Conservation (phyloP, 2,113 vertebrate genomes). For the Ovis aries region ARS-UI_Ramb_v3.0 NC_056056.1:88050001-88050500, state of each 20-base stretch:
- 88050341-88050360: neutral
- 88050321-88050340: neutral
- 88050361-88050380: neutral
- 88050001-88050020: neutral
- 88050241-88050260: neutral
- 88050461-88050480: neutral
- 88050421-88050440: neutral
- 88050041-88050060: neutral
- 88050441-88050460: neutral
- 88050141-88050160: neutral
- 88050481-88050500: fast-evolving
- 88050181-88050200: neutral
- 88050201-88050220: neutral
- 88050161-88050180: fast-evolving
- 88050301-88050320: neutral
- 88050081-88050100: neutral
- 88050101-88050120: neutral
- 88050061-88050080: neutral
- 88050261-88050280: neutral
- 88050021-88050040: neutral
- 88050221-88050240: neutral
- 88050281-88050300: neutral
- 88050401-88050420: neutral
- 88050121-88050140: neutral
- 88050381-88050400: fast-evolving